Evolutionary conservation across 2,113 vertebrate species (phyloP), one percentile per base, ranked within the genome.

Genomic region (Stegostoma tigrinum): DNA sequence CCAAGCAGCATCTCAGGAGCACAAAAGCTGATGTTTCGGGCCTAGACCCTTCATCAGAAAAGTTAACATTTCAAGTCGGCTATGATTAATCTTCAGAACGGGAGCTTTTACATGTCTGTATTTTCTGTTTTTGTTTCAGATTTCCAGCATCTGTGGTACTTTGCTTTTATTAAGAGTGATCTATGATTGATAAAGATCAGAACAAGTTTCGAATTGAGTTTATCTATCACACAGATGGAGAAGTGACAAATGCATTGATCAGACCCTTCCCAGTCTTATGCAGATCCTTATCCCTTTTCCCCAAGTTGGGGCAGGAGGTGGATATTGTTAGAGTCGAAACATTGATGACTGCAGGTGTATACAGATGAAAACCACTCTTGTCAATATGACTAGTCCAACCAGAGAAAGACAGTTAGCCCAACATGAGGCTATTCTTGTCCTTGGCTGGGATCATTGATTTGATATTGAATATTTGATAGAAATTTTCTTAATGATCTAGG

Each of bases 351-450:
- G 61, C 61, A 66, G 67, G 34, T 67, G 23, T 34, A 66, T 23
- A 61, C 89, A 38, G 61, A 66, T 93, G 34, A 42, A 91, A 66
- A 19, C 8, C 89, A 61, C n/a, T 38, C 61, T 93, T 1, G 17
- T 66, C 61, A 66, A n/a, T 19, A 38, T n/a, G 89, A 21, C 34
- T 21, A 38, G 14, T 91, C 55, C 34, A 17, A 61, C 30, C 34
- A 91, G 55, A 61, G 61, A 61, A 91, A 38, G 15, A 80, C 21
- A 66, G 2, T 45, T 17, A 64, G 34, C 61, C 89, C 89, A 67
- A 93, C 61, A 67, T n/a, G 61, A 66, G 61, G 61, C 61, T 93
- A 93, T 93, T 93, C 89, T 67, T 93, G 61, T 93, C 89, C 61
- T 93, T 67, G 89, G 61, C 89, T 93, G 61, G 61, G 89, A 23